Evolutionary conservation across 2,113 vertebrate species (phyloP), one percentile per base, ranked within the genome.

Genomic region (Argyrosomus japonicus): DNA sequence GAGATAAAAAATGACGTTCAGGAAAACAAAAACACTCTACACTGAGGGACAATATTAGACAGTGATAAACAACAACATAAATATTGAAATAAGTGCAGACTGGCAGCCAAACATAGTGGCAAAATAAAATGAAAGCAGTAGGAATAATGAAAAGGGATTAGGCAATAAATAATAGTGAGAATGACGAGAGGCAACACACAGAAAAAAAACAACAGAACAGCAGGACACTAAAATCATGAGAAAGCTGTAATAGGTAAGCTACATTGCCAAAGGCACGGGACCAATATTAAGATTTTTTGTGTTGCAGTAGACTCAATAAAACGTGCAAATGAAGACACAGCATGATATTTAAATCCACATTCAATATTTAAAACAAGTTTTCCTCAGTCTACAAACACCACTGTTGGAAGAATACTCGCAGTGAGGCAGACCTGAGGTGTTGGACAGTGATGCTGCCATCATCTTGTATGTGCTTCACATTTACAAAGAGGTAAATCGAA

Each of bases 31-130:
- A 81, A 81, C 51, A 69, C 43, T 57, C 47, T 0, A 43, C 61
- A 68, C 54, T 75, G 25, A 62, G 69, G 68, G 54, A 86, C 23
- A 45, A 68, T 75, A 75, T 77, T 27, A 88, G 54, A 84, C 51
- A 57, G 25, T 61, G 68, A 85, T 81, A 82, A 91, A 88, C 72
- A 86, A 67, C 82, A 73, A 63, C 62, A 77, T 77, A 79, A 65
- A 84, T 83, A 83, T 61, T 15, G 57, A 45, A 83, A 88, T 64
- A 90, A 78, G 23, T 23, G 23, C 70, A 72, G 74, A 75, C 43
- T 58, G 79, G 70, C 53, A 83, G 69, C 5, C 18, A 36, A 85
- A 67, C 62, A 57, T 68, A 1, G 43, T 23, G 3, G 47, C 32
- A 73, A 57, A 83, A 50, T 57, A 23, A 82, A 86, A 75, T 64